Conservation (phyloP, 2,113 vertebrate species). For the Callopanchax toddi region DNA sequence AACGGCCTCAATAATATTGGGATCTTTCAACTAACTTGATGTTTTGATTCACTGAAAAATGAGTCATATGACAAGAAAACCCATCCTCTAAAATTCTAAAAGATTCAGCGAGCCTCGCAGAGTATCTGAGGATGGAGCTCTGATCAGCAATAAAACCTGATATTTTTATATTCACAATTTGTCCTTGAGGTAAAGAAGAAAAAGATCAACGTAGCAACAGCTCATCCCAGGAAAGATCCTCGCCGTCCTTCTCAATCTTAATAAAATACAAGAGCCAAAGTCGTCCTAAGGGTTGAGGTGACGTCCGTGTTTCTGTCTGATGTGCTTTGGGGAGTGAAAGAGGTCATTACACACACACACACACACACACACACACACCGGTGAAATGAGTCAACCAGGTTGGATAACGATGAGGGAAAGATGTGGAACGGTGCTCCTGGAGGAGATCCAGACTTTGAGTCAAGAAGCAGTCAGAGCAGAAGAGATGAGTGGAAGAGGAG, state of each 20-base stretch:
- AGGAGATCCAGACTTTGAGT: slow-evolving; percentile 71
- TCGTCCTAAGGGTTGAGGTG: slow-evolving; percentile 23
- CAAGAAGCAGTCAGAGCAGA: slow-evolving; percentile 43
- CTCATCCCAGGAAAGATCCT: slow-evolving; percentile 28
- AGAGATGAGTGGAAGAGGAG: too few relatives aligned
- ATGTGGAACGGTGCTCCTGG: slow-evolving; percentile 40
- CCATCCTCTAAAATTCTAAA: too few relatives aligned
- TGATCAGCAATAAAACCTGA: slow-evolving; percentile 25
- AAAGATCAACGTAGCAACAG: slow-evolving; percentile 20
- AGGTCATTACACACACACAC: slow-evolving; percentile 11
- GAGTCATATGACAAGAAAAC: too few relatives aligned
- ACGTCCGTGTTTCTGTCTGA: slow-evolving; percentile 7
- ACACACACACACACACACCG: background rate
- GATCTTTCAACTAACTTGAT: too few relatives aligned
- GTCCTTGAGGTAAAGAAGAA: slow-evolving; percentile 32
- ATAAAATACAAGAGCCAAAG: slow-evolving; percentile 37
- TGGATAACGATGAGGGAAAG: slow-evolving; percentile 1
- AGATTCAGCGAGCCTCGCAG: too few relatives aligned
- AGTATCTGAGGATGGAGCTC: background rate
- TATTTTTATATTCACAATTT: slow-evolving; percentile 21
- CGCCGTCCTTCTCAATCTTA: slow-evolving; percentile 25
- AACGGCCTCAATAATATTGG: too few relatives aligned
- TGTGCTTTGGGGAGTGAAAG: slow-evolving; percentile 10
- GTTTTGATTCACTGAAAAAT: too few relatives aligned
- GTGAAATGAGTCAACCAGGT: background rate